These are phyloP conservation scores for Parthenolecanium corni DNA, from an alignment of 2,888 invertebrate genomes.

Conservation along the genomic window DNA sequence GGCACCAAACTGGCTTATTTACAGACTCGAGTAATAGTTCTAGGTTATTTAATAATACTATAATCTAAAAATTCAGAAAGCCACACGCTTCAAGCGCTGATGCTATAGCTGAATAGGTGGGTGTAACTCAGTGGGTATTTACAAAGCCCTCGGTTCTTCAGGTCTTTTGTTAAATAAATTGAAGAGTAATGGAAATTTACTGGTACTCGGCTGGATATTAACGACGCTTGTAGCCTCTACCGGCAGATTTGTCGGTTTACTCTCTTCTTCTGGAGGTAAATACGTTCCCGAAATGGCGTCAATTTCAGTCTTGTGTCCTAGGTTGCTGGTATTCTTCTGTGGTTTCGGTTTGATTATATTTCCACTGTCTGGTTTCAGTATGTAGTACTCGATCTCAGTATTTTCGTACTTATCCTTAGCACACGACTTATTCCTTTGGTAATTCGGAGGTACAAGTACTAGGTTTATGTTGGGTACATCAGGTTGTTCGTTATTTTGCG, in stretches of 20 bases:
- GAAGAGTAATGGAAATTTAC: slow-evolving; percentile 2
- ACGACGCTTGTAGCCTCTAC: neutral
- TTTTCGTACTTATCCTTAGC: neutral
- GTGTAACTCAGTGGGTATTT: no score
- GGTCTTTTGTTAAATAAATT: slow-evolving; percentile 2
- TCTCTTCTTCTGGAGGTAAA: slow-evolving; percentile 1
- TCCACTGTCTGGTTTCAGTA: slow-evolving; percentile 19
- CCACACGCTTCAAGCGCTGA: no score
- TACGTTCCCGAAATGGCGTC: slow-evolving; percentile 5
- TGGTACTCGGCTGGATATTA: neutral
- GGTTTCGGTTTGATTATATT: neutral
- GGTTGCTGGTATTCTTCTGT: neutral
- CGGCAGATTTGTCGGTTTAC: neutral
- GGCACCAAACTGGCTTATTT: no score
- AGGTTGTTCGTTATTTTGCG: neutral
- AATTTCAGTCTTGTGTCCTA: slow-evolving; percentile 4
- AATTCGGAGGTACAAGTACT: slow-evolving; percentile 16
- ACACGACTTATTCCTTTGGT: neutral
- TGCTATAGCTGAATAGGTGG: no score
- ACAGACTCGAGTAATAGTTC: no score
- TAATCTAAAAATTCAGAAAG: no score
- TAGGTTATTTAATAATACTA: no score
- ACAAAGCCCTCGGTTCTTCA: neutral
- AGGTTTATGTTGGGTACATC: slow-evolving; percentile 21
- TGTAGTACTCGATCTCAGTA: slow-evolving; percentile 11